Percentiles rank a stretch among this genome's conserved stretches.
Evolutionary conservation across 2,797 vertebrate genomes (phyloP).

Genomic region (Tenualosa ilisha): DNA sequence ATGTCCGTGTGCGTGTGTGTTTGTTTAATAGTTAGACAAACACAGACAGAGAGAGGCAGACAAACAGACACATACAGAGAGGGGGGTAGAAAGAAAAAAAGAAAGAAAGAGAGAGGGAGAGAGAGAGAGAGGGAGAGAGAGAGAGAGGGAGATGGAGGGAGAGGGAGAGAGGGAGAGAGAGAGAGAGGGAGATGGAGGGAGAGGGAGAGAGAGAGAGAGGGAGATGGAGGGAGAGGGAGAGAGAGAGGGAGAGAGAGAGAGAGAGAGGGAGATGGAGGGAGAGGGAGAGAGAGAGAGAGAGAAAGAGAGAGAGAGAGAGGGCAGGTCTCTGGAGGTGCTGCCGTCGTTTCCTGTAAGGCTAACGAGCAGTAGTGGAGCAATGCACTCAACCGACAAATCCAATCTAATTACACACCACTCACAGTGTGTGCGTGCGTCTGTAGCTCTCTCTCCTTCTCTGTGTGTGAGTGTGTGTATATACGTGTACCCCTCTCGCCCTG

Average conservation of each 20-base stretch:
- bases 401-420: constrained; percentile 41
- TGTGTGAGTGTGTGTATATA: background rate
- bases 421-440: constrained; percentile 18
- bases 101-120: background rate
- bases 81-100: background rate
- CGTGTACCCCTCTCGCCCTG: too few relatives aligned
- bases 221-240: background rate
- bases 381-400: constrained; percentile 5
- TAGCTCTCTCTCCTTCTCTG: background rate
- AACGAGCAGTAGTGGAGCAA: constrained; percentile 7
- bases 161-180: background rate
- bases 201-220: background rate
- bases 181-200: background rate
- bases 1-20: background rate
- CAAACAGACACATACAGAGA: too few relatives aligned
- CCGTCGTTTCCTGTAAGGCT: constrained; percentile 12
- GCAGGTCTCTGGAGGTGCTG: background rate
- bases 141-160: background rate
- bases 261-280: background rate
- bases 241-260: background rate
- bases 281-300: background rate
- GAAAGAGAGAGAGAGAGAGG: background rate
- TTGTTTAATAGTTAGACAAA: background rate
- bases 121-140: background rate
- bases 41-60: background rate